Percentiles rank a stretch among this genome's conserved stretches.
phyloP scores from a whole-genome alignment of 1,140 invertebrate genomes.

The Chymomyza costata region DNA sequence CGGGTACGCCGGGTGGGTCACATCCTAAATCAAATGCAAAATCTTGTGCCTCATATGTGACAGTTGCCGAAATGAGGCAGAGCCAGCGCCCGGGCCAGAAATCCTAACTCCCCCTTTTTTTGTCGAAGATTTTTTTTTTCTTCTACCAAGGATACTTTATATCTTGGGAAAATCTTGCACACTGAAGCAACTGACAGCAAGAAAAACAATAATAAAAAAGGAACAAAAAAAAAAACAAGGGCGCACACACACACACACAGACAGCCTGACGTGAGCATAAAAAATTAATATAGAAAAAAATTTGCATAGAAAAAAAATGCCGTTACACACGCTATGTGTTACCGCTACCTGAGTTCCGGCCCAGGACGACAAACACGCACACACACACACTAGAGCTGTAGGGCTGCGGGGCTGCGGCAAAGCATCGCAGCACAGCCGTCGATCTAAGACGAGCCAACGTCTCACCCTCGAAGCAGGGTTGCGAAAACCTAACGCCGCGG shows the following conservation, averaged over 20 bases:
- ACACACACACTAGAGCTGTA: no score
- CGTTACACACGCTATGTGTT: constrained; percentile 43
- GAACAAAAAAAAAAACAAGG: constrained; percentile 11
- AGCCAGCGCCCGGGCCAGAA: constrained; percentile 4
- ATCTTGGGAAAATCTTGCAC: constrained; percentile 75
- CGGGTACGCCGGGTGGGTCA: no score
- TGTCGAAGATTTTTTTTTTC: background rate
- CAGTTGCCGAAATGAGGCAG: constrained; percentile 34
- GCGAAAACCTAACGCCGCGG: constrained; percentile 18
- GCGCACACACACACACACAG: constrained; percentile 14
- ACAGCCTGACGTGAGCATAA: constrained; percentile 40
- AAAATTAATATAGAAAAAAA: constrained; percentile 72
- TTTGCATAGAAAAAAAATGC: constrained; percentile 73
- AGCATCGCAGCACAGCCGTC: constrained; percentile 9
- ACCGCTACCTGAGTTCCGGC: constrained; percentile 41
- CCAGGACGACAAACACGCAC: constrained; percentile 17
- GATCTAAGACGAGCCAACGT: constrained; percentile 17
- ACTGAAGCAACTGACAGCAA: constrained; percentile 24
- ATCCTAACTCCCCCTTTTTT: no score
- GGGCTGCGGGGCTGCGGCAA: no score
- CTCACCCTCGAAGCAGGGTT: constrained; percentile 39
- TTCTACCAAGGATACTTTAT: constrained; percentile 31
- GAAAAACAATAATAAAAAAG: constrained; percentile 48
- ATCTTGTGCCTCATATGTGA: constrained; percentile 64
- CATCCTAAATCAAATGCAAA: constrained; percentile 43